A percentile compares a stretch with the other conserved stretches of the same genome.
phyloP scores from a whole-genome alignment of 2,888 invertebrate genomes.

The Biston betularia region DNA sequence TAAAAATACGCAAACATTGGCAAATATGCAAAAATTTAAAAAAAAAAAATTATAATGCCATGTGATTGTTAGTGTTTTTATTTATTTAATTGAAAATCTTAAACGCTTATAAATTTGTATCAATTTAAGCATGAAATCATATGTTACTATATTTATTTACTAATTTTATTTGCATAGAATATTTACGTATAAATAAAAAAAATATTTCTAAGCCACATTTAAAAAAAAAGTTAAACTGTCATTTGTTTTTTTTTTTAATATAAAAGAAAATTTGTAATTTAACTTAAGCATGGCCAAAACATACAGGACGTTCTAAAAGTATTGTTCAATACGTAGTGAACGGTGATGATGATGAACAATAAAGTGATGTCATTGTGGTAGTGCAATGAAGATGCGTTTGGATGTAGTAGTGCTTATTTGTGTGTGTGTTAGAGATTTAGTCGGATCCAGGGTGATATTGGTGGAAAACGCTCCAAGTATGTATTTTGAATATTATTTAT shows the following conservation, averaged over 20 bases:
- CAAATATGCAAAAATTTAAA: too few relatives aligned
- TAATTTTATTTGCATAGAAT: too few relatives aligned
- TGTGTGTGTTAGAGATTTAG: conserved; percentile 58
- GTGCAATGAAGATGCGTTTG: conserved; percentile 74
- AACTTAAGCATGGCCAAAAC: conserved; percentile 19
- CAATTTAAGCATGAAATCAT: neutral
- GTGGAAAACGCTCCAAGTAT: conserved; percentile 83
- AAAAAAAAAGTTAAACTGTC: neutral
- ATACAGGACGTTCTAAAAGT: conserved; percentile 20
- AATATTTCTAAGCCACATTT: too few relatives aligned
- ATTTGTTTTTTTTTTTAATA: neutral
- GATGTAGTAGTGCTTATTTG: conserved; percentile 60
- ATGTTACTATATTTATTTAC: neutral
- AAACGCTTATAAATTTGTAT: too few relatives aligned
- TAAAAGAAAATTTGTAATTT: conserved; percentile 7
- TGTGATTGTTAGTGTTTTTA: too few relatives aligned
- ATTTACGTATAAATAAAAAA: too few relatives aligned
- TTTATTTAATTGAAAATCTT: too few relatives aligned
- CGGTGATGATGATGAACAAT: conserved; percentile 28
- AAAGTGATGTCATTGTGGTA: conserved; percentile 55
- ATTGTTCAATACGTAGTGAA: neutral
- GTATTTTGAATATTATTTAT: conserved; percentile 49
- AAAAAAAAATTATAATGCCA: too few relatives aligned
- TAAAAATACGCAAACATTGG: neutral
- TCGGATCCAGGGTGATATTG: conserved; percentile 75